Conservation (phyloP, 2,888 invertebrate species). For the Mechanitis messenoides region DNA sequence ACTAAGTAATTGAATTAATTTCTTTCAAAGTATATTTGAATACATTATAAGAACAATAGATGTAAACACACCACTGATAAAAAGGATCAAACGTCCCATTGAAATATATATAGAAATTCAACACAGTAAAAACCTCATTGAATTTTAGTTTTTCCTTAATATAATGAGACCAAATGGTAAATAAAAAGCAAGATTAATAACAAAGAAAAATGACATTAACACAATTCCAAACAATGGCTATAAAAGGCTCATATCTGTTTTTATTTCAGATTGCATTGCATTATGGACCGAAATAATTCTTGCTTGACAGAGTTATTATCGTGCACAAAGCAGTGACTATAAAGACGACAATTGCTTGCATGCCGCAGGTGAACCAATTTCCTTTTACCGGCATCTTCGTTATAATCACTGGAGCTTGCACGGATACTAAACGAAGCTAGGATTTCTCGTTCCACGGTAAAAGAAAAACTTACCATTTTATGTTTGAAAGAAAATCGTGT, state of each 20-base stretch:
- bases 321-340: constrained; percentile 13
- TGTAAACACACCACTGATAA: no score
- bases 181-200: background rate
- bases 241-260: constrained; percentile 13
- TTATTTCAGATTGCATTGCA: constrained; percentile 16
- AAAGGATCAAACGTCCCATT: no score
- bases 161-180: background rate
- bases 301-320: constrained; percentile 16
- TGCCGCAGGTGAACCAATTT: constrained; percentile 31
- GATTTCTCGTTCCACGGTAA: constrained; percentile 19
- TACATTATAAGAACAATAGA: no score
- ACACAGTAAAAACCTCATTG: background rate
- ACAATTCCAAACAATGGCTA: constrained; percentile 9
- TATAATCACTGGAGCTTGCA: constrained; percentile 35
- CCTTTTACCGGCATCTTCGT: constrained; percentile 27
- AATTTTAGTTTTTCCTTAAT: background rate
- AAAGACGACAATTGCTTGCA: constrained; percentile 26
- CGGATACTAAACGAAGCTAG: constrained; percentile 30
- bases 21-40: no score
- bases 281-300: constrained; percentile 21
- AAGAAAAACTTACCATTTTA: constrained; percentile 9
- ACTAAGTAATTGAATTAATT: no score
- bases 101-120: background rate
- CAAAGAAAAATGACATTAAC: constrained; percentile 2
- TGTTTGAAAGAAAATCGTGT: constrained; percentile 36